Conservation (phyloP, 2,113 vertebrate genomes). For the Nymphicus hollandicus region DNA sequence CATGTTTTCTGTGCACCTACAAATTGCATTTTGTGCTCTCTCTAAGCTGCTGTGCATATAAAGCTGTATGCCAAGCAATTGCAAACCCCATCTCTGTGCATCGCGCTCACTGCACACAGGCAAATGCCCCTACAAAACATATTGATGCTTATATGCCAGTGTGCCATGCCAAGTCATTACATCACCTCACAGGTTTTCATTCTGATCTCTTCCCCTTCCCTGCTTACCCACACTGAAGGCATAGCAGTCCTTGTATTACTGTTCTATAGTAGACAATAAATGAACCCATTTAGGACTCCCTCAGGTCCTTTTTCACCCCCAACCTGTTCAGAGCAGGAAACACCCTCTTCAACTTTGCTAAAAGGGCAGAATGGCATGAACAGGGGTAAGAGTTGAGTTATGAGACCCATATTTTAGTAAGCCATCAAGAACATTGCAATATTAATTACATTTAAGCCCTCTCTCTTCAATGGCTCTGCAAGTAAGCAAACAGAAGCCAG, state of each 20-base stretch:
- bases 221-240: background rate
- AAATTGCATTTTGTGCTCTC: background rate
- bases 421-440: background rate
- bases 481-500: background rate
- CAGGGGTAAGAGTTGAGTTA: background rate
- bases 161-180: background rate
- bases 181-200: background rate
- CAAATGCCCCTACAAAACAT: background rate
- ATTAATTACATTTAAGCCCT: background rate
- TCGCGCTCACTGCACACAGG: fast-evolving
- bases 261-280: background rate
- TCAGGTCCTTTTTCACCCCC: background rate
- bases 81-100: background rate
- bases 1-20: background rate
- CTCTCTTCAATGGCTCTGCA: background rate
- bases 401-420: background rate
- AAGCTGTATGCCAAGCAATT: background rate
- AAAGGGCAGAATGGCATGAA: background rate
- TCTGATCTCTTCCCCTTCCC: background rate
- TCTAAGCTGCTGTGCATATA: background rate
- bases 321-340: background rate
- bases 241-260: background rate
- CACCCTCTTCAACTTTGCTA: background rate
- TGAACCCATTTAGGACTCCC: background rate
- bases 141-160: background rate